These are phyloP conservation scores for Pinna nobilis DNA, from an alignment of 1,140 invertebrate genomes.

Conservation along the genomic window DNA sequence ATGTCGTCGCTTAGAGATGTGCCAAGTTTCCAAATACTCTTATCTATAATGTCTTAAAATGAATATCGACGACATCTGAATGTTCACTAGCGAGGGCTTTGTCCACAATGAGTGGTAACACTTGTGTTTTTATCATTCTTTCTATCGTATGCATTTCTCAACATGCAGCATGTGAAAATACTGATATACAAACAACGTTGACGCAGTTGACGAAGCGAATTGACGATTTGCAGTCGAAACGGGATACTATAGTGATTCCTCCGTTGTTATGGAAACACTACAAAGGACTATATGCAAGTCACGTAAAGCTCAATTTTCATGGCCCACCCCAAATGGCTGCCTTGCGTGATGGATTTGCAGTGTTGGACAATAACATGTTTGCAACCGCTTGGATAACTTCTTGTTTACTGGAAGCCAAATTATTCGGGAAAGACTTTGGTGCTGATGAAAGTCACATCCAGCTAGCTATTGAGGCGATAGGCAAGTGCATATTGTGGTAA, in stretches of 20 bases:
- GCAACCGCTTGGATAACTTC: slow-evolving; percentile 60
- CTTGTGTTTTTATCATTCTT: background rate
- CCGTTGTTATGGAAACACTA: slow-evolving; percentile 52
- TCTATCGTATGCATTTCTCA: too few relatives aligned
- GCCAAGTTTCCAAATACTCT: too few relatives aligned
- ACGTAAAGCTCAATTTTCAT: slow-evolving; percentile 59
- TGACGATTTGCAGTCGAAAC: slow-evolving; percentile 37
- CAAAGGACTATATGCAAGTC: slow-evolving; percentile 55
- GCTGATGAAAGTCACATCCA: slow-evolving; percentile 50
- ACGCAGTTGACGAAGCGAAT: background rate
- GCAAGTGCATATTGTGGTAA: too few relatives aligned
- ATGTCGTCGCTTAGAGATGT: too few relatives aligned
- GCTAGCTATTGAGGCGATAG: slow-evolving; percentile 37
- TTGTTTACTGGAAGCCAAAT: slow-evolving; percentile 53
- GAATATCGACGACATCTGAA: too few relatives aligned
- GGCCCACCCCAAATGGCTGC: slow-evolving; percentile 43
- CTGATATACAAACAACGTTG: background rate
- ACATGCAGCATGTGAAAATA: too few relatives aligned
- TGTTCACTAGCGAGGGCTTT: too few relatives aligned
- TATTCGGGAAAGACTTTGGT: slow-evolving; percentile 54
- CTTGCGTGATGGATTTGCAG: slow-evolving; percentile 38
- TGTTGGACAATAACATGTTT: slow-evolving; percentile 70
- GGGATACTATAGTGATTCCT: slow-evolving; percentile 33
- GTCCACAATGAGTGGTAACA: background rate
- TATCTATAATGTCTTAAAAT: too few relatives aligned